Evolutionary conservation across 23 tunicate species (phyloP), one percentile per base, ranked within the genome.

Genomic region (Clavelina lepadiformis): DNA sequence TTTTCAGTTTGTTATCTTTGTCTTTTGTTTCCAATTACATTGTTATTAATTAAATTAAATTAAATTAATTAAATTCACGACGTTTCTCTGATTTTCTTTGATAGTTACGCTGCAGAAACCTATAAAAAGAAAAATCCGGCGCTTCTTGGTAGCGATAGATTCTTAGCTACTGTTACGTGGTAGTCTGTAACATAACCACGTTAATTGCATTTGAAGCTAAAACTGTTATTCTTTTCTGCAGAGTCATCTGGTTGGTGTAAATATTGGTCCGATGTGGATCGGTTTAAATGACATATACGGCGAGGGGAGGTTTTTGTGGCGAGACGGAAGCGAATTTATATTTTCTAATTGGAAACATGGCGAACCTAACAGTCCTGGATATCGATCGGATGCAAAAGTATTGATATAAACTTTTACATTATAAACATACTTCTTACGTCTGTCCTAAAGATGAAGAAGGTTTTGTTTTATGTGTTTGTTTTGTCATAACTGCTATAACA

Each of bases 341-440:
- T 89, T 61, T 64, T n/a, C 68, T 30, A 89, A 89, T 58, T 89
- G 97, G 97, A 77, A 69, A 47, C 82, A 63, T 35, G 88, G 89
- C 0, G 97, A 86, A 71, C 95, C 95, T 23, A 77, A 72, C 31
- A 78, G 85, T 23, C 76, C 85, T 5, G 83, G 74, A 24, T 86
- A 70, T 59, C 47, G 95, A 69, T n/a, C n/a, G n/a, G n/a, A n/a
- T n/a, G n/a, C n/a, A n/a, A n/a, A n/a, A n/a, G n/a, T 18, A 13
- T 44, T 18, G 13, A 44, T 44, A 13, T 44, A 44, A 44, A 44
- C 13, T 44, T 44, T 44, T 44, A 44, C 15, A 18, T 44, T 44
- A 44, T 13, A 13, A 13, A 44, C 50, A 13, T 13, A 44, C 13
- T 44, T 13, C 8, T 18, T 15, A 28, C 28, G 13, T 7, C 23